Evolutionary conservation across 2,113 vertebrate genomes (phyloP).

Genomic region (Cyanistes caeruleus): DNA sequence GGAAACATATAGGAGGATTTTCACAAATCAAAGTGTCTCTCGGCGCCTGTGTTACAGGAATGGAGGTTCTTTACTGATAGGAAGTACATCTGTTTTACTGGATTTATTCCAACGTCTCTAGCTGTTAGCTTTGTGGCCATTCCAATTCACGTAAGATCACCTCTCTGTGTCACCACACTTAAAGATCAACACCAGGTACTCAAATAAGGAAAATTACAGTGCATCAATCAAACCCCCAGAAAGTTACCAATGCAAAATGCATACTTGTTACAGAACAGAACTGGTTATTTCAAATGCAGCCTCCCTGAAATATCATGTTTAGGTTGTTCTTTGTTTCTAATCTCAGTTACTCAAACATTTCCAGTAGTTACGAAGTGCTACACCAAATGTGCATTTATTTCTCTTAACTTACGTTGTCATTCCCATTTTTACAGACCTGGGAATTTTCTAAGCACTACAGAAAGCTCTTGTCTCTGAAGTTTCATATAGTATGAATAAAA

Average conservation of each 20-base stretch:
- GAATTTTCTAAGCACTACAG: not conserved
- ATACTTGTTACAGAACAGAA: not conserved
- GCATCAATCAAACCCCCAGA: not conserved
- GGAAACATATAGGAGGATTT: not conserved
- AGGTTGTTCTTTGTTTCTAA: not conserved
- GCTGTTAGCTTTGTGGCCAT: not conserved
- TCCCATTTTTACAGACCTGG: not conserved
- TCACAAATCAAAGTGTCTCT: not conserved
- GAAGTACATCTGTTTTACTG: slow-evolving; percentile 23
- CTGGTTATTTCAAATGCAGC: not conserved
- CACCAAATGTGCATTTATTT: not conserved
- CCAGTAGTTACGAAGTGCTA: not conserved
- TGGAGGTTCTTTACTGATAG: not conserved
- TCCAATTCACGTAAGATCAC: not conserved
- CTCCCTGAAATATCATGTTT: not conserved
- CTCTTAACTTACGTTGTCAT: not conserved
- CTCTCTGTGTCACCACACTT: not conserved
- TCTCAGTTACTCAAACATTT: not conserved
- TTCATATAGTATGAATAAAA: slow-evolving; percentile 5
- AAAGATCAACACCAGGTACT: not conserved
- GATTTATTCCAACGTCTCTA: not conserved
- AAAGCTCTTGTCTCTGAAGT: not conserved
- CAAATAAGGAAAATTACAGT: not conserved
- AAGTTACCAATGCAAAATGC: not conserved
- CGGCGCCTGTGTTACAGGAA: not conserved